phyloP scores from a whole-genome alignment of 2,888 invertebrate genomes.

The Saturnia pavonia region DNA sequence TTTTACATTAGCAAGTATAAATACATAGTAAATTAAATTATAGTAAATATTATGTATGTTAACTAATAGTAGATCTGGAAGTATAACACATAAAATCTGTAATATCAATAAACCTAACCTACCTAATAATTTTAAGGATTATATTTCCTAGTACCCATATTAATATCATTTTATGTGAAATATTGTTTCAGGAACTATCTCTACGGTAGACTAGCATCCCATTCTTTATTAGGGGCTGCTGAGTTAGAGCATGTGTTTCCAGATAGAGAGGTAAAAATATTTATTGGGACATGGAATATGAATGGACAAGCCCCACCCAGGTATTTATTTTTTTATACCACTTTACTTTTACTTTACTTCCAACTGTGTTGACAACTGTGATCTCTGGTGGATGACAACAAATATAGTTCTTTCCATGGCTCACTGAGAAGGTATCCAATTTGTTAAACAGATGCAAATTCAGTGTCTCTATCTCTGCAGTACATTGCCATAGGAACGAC shows the following conservation, averaged over 20 bases:
- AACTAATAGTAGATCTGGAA: not conserved
- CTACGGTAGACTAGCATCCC: conserved; percentile 90
- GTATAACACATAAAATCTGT: not conserved
- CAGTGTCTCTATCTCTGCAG: too few species aligned
- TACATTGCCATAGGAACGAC: too few species aligned
- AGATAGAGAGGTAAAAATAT: conserved; percentile 91
- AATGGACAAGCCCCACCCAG: conserved; percentile 93
- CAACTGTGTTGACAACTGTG: too few species aligned
- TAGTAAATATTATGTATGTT: too few species aligned
- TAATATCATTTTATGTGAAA: not conserved
- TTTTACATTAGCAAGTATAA: not conserved
- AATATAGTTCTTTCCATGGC: too few species aligned
- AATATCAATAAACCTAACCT: not conserved
- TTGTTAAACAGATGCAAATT: too few species aligned
- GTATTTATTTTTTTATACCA: conserved; percentile 67
- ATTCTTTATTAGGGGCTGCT: conserved; percentile 90
- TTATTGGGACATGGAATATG: conserved; percentile 98
- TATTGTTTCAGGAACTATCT: conserved; percentile 85
- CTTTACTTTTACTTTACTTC: too few species aligned
- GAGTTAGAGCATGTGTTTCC: conserved; percentile 94
- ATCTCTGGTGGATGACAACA: too few species aligned
- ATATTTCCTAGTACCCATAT: not conserved
- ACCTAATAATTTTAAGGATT: not conserved
- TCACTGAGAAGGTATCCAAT: too few species aligned
- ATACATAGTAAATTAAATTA: too few species aligned